Percentiles rank a stretch among this genome's conserved stretches.
Conservation (phyloP, 2,113 vertebrate genomes). For the Protomyctophum bolini region DNA sequence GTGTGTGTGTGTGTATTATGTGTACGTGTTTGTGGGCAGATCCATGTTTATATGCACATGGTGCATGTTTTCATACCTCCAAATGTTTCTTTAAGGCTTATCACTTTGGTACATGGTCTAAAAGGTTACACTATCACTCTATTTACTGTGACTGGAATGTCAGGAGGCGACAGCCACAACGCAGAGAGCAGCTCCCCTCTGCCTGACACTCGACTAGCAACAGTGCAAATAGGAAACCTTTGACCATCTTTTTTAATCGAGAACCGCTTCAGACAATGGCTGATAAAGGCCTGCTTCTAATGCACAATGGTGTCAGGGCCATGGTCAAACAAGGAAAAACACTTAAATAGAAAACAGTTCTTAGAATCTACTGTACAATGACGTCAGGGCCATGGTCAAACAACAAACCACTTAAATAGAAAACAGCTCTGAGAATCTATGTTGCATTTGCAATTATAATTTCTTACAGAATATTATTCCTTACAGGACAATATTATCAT, state of each 20-base stretch:
- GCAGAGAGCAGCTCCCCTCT: slow-evolving; percentile 44
- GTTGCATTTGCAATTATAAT: too few relatives aligned
- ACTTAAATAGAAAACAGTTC: not conserved
- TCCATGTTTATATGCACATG: not conserved
- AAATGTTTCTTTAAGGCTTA: slow-evolving; percentile 69
- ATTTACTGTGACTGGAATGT: slow-evolving; percentile 73
- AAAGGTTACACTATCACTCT: slow-evolving; percentile 53
- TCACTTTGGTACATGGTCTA: slow-evolving; percentile 67
- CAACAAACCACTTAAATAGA: too few relatives aligned
- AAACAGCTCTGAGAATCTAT: too few relatives aligned
- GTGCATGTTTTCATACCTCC: not conserved
- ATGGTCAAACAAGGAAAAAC: slow-evolving; percentile 2
- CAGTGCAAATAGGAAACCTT: slow-evolving; percentile 1
- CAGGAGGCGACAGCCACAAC: slow-evolving; percentile 66
- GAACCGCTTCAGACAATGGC: slow-evolving; percentile 13
- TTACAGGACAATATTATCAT: not conserved
- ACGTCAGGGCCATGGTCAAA: too few relatives aligned
- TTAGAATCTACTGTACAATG: too few relatives aligned
- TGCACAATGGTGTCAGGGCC: not conserved
- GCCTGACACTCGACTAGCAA: slow-evolving; percentile 26
- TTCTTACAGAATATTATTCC: too few relatives aligned
- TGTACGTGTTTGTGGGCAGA: not conserved
- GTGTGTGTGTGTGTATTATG: not conserved
- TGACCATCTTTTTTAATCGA: not conserved
- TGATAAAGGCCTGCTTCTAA: not conserved